Evolutionary conservation across 2,113 vertebrate species (phyloP).

Genomic region (Urocitellus parryii): DNA sequence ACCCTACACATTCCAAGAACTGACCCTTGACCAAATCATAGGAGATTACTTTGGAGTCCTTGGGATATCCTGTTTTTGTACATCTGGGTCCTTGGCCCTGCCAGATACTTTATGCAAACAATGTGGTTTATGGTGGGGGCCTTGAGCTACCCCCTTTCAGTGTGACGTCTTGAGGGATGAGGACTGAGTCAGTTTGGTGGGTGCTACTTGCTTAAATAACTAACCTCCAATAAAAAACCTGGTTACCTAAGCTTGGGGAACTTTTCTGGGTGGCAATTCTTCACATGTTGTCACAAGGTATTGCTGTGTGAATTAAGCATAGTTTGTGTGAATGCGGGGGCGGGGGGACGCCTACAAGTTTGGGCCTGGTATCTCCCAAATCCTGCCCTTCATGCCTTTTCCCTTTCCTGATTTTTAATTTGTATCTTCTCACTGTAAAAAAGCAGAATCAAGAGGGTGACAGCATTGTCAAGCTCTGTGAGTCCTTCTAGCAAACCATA

Average conservation of each 20-base stretch:
- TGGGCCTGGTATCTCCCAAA: not conserved
- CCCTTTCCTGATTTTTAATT: not conserved
- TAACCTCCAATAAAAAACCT: not conserved
- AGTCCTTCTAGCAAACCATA: not conserved
- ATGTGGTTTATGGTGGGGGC: not conserved
- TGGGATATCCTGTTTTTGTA: not conserved
- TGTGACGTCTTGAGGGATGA: not conserved
- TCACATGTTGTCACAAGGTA: not conserved
- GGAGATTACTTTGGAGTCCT: not conserved
- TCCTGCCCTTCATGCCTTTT: not conserved
- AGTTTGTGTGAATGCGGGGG: not conserved
- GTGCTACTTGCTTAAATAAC: not conserved
- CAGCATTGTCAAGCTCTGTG: not conserved
- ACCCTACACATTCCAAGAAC: not conserved
- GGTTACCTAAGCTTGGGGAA: not conserved
- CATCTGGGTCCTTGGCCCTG: not conserved
- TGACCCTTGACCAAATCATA: not conserved
- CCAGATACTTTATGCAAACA: not conserved
- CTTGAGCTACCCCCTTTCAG: not conserved
- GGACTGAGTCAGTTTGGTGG: not conserved
- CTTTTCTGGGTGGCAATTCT: not conserved
- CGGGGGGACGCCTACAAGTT: not conserved
- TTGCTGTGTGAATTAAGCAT: not conserved
- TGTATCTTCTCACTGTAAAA: not conserved
- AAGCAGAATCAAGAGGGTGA: not conserved